Base-by-base conservation (phyloP, 2,888 invertebrate genomes). In the Corbicula japonica region DNA sequence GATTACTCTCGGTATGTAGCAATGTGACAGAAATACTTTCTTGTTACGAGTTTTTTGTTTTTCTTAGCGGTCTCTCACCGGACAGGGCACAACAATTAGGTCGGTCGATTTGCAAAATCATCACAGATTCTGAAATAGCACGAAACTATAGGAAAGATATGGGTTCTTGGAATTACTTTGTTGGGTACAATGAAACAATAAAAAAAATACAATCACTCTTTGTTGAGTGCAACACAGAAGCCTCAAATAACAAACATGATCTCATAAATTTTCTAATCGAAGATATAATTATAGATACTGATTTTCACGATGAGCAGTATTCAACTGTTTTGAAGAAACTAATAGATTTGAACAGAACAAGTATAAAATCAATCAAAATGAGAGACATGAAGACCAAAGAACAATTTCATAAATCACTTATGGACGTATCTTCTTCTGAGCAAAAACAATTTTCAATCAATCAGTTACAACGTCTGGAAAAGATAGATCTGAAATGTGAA, bases 91-190 rank as follows among this genome's bases (percentile, higher is more conserved):
- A 12, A 30, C 1, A 2, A 3, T 30, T 54, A 32, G 28, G 18
- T 30, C 15, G 15, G 5, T 1, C 10, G 4, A 32, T 54, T 54
- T 23, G n/a, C 32, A 28, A 23, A 2, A 12, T 54, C 5, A 54
- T 54, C 28, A 6, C 12, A 18, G n/a, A n/a, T 8, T 54, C 54
- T 1, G 26, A 30, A 6, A 54, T 32, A 28, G 30, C 32, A 6
- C 28, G 1, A 30, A n/a, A n/a, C 4, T 54, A 54, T 32, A n/a
- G 54, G 5, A 54, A 32, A 18, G 54, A 54, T 32, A 54, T 54
- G 54, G 54, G 54, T 15, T 54, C 54, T 2, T 54, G 54, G 54
- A 54, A 54, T n/a, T 54, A 54, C 15, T 54, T 54, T 54, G 54
- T 54, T 2, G 54, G 54, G 1, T 54, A 30, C 54, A 54, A 54